Percentiles rank a stretch among this genome's conserved stretches.
Conservation (phyloP, 2,113 vertebrate species). For the Lepisosteus osseus region DNA sequence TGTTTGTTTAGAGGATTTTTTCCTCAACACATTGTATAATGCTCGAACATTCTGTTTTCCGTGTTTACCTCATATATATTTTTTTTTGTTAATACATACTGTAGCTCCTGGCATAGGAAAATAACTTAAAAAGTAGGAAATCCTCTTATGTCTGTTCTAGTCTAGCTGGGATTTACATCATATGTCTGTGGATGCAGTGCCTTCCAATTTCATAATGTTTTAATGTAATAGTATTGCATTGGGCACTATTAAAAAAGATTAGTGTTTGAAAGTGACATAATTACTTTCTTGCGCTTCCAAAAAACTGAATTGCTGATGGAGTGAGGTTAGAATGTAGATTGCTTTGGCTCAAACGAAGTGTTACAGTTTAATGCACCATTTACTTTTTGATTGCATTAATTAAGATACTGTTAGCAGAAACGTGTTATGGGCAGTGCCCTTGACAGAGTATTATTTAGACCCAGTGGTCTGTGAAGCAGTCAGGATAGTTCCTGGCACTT, state of each 20-base stretch:
- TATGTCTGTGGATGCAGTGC: no score
- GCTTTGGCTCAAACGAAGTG: constrained; percentile 1
- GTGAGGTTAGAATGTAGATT: not conserved
- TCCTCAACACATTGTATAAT: no score
- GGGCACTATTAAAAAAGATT: not conserved
- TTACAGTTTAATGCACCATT: constrained; percentile 20
- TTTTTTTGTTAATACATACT: no score
- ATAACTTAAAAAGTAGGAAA: no score
- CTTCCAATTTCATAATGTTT: no score
- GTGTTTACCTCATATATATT: no score
- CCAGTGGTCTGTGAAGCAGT: constrained; percentile 8
- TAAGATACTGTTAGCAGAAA: constrained; percentile 25
- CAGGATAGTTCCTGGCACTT: not conserved
- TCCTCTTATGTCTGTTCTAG: no score
- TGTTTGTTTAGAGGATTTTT: no score
- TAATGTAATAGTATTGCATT: no score
- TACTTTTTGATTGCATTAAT: constrained; percentile 27
- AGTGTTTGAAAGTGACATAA: not conserved
- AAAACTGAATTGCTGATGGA: not conserved
- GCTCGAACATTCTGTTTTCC: no score
- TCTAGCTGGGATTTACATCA: no score
- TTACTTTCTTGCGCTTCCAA: not conserved
- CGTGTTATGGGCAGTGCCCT: constrained; percentile 12
- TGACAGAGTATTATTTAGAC: constrained; percentile 12
- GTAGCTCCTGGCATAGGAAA: no score